Conservation (phyloP, 1,140 invertebrate genomes). For the Hetaerina americana region DNA sequence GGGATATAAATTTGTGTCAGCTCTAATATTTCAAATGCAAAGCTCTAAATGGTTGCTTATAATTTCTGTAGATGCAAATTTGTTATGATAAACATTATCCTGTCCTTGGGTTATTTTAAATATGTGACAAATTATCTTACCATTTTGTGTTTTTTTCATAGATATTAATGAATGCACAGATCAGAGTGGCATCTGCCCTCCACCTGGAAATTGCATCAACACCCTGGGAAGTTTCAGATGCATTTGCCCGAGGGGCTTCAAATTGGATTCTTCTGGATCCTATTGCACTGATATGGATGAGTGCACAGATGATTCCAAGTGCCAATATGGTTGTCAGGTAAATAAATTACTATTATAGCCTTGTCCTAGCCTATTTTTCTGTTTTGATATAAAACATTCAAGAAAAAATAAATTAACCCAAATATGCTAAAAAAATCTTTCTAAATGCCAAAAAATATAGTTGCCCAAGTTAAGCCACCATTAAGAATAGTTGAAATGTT, state of each 20-base stretch:
- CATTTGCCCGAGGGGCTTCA: slow-evolving; percentile 42
- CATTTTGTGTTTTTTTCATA: slow-evolving; percentile 23
- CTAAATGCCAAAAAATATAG: too few relatives aligned
- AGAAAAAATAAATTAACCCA: too few relatives aligned
- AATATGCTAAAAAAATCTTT: too few relatives aligned
- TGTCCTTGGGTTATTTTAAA: background rate
- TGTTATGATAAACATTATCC: background rate
- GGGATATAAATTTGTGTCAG: too few relatives aligned
- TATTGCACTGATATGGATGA: slow-evolving; percentile 42
- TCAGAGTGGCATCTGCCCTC: slow-evolving; percentile 47
- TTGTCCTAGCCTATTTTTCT: background rate
- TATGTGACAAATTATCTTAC: background rate
- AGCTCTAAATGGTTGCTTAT: too few relatives aligned
- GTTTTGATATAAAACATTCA: background rate
- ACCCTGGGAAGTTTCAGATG: slow-evolving; percentile 45
- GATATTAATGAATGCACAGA: slow-evolving; percentile 68
- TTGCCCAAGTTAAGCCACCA: too few relatives aligned
- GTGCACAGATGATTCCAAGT: slow-evolving; percentile 31
- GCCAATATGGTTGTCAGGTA: slow-evolving; percentile 50
- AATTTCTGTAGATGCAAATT: background rate
- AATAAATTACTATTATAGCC: background rate
- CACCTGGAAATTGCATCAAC: slow-evolving; percentile 48
- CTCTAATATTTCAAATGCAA: too few relatives aligned
- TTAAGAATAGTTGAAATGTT: too few relatives aligned
- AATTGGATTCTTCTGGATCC: slow-evolving; percentile 38